Evolutionary conservation across 35 echinoderm and acorn worm genomes (phyloP).

Genomic region (Diadema setosum): DNA sequence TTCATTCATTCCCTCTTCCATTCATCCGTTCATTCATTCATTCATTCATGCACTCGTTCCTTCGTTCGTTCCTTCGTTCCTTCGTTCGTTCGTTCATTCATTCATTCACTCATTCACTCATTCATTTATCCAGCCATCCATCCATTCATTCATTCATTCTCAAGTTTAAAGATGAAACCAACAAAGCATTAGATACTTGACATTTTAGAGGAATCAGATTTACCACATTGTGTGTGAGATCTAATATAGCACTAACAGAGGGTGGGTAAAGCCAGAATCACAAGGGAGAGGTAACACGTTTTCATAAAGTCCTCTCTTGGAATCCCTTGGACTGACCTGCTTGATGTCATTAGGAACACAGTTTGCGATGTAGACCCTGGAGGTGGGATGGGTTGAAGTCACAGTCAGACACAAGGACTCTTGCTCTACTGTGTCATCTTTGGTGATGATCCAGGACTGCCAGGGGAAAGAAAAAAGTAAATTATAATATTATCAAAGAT

Average conservation of each 20-base stretch:
- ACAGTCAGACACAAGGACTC: slow-evolving; percentile 70
- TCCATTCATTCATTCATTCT: no score
- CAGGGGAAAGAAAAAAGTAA: not conserved
- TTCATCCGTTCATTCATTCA: no score
- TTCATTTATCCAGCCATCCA: no score
- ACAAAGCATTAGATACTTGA: not conserved
- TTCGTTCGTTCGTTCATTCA: no score
- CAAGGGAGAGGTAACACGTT: not conserved
- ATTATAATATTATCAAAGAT: not conserved
- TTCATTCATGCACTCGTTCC: no score
- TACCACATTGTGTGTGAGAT: not conserved
- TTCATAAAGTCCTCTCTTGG: not conserved
- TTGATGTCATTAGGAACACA: slow-evolving; percentile 67
- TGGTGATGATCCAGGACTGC: slow-evolving; percentile 75
- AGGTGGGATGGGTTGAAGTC: slow-evolving; percentile 48
- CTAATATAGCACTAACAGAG: not conserved
- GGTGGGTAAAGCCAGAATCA: not conserved
- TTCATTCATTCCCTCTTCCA: no score
- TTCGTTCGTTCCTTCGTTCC: no score
- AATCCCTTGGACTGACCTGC: slow-evolving; percentile 27
- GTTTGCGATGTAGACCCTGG: slow-evolving; percentile 71
- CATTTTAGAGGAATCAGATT: not conserved
- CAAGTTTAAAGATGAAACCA: no score
- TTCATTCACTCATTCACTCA: no score
- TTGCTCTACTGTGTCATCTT: slow-evolving; percentile 73